These are phyloP conservation scores for Pseudorhiza aurosa DNA, from an alignment of 30 jellyfish, hydroid and myxozoan genomes.

Conservation along the genomic window DNA sequence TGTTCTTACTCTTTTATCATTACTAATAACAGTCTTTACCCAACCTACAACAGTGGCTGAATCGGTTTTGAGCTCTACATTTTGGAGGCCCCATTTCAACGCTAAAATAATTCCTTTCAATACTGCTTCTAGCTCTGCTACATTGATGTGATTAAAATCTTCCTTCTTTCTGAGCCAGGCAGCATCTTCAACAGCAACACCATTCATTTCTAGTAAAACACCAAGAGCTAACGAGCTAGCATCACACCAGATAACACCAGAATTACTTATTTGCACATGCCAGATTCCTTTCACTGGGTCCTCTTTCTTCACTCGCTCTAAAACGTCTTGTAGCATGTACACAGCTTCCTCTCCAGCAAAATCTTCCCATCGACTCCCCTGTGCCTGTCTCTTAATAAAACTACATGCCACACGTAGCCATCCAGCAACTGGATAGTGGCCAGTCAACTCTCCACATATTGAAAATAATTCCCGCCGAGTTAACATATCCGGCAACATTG, in stretches of 20 bases:
- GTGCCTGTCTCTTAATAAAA: constrained; percentile 9
- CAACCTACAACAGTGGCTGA: constrained; percentile 17
- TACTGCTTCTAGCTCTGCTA: constrained; percentile 31
- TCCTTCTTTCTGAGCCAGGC: constrained; percentile 12
- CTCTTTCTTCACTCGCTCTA: neutral
- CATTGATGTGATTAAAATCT: constrained; percentile 20
- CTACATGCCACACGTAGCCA: constrained; percentile 55
- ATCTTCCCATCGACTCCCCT: constrained; percentile 11
- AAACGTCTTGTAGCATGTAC: neutral
- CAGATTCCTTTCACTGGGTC: constrained; percentile 32
- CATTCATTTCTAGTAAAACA: neutral
- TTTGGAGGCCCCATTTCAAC: neutral
- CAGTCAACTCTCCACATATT: constrained; percentile 38
- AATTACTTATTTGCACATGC: neutral
- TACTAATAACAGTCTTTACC: neutral
- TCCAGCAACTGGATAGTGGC: constrained; percentile 63
- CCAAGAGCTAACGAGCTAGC: neutral
- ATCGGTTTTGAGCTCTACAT: neutral
- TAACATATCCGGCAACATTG: neutral
- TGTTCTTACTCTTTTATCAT: neutral
- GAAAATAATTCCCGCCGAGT: constrained; percentile 22
- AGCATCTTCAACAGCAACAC: neutral
- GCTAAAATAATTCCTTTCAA: constrained; percentile 10
- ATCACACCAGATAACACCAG: neutral
- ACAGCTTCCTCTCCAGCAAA: constrained; percentile 4